These are phyloP conservation scores for Trimorus sp. DNA, from an alignment of 2,888 invertebrate species.

Conservation along the genomic window DNA sequence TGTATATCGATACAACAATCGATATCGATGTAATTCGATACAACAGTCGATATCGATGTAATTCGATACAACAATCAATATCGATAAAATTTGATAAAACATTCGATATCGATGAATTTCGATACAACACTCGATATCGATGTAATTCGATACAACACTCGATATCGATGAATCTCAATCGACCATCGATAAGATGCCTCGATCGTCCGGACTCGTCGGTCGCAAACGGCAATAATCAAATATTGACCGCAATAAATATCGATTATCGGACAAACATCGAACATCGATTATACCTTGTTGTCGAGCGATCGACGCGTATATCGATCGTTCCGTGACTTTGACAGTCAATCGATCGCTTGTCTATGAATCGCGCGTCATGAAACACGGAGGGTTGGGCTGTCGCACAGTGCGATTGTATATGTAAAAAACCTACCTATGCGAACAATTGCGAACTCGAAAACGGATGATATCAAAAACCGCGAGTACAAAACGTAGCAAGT, in stretches of 20 bases:
- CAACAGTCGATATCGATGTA: not conserved
- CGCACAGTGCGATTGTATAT: not conserved
- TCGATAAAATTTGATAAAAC: too few relatives aligned
- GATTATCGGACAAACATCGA: constrained; percentile 58
- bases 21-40: too few relatives aligned
- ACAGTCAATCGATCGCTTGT: constrained; percentile 36
- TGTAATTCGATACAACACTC: too few relatives aligned
- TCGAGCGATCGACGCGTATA: constrained; percentile 31
- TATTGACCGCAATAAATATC: constrained; percentile 51
- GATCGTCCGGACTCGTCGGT: not conserved
- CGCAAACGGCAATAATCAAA: constrained; percentile 35
- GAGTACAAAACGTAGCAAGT: constrained; percentile 23
- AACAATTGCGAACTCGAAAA: not conserved
- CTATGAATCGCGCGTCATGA: constrained; percentile 31
- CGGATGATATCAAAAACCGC: constrained; percentile 7
- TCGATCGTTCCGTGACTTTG: constrained; percentile 27
- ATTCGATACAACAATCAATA: not conserved
- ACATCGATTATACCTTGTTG: constrained; percentile 53
- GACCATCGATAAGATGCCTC: constrained; percentile 5
- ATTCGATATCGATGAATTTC: constrained; percentile 3
- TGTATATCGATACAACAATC: too few relatives aligned
- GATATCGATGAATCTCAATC: not conserved
- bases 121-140: not conserved
- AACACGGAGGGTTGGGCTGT: constrained; percentile 48
- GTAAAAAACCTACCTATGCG: too few relatives aligned